Base-by-base conservation (phyloP, 2,797 vertebrate species). In the Cryptoblepharus egeriae region DNA sequence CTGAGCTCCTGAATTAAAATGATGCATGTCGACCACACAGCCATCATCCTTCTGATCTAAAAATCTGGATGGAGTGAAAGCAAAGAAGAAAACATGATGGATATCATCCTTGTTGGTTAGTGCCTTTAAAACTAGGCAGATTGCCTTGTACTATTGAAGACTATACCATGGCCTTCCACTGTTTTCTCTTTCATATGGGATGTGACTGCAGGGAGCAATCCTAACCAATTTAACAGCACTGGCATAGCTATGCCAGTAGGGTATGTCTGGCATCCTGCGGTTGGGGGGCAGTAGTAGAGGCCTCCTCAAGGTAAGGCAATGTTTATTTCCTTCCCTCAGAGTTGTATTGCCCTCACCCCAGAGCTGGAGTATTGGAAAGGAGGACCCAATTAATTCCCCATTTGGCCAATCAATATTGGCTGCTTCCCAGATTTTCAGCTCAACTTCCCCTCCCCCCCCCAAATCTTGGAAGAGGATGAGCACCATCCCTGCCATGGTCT, bases 11-110 rank as follows among this genome's bases (percentile, higher is more conserved):
- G 98, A 96, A 94, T 98, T 98, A 88, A 99, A 99, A 88, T 99
- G 98, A 88, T 99, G 98, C 92, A 99, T 95, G 79, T 99, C 98
- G 45, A 99, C 98, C 0, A 97, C 98, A 57, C 97, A 99, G 85
- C 98, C 98, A 24, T 99, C 98, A 35, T 98, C 96, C 89, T 97
- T 97, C 84, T 95, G 96, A 92, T 99, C 98, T 90, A 99, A 93
- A 49, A 94, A 94, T 94, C 98, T 99, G 91, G 42, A 87, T 52
- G 75, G 65, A 79, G 76, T 35, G 7, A 87, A 61, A 58, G 64
- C 24, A 81, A 85, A 77, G 11, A 24, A 58, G 49, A 71, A 52
- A 81, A 35, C 75, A 67, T 90, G 78, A 67, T 30, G 76, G 18
- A 22, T 67, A 85, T 9, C 26, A 81, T 78, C 79, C 78, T 11